Evolutionary conservation across 2,797 vertebrate species (phyloP), one percentile per base, ranked within the genome.

Genomic region (Cossypha heuglini): DNA sequence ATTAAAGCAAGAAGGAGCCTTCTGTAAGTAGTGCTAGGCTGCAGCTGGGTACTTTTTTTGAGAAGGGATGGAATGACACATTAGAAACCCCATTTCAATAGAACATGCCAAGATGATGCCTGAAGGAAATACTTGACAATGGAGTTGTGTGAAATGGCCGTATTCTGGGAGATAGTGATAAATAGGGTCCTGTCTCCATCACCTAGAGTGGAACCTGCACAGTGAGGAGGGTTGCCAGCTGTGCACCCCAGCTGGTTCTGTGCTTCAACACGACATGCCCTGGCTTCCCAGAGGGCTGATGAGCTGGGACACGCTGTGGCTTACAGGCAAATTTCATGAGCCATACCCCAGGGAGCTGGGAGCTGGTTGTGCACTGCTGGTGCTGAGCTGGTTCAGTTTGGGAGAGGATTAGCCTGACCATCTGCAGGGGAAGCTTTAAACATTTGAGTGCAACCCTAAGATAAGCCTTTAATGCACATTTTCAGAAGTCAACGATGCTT

Each of bases 251-350:
- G 14, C 54, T 29, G 80, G 45, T 73, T 38, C 71, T 1, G 3
- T 17, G 31, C 29, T 43, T 42, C 0, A 0, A 6, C 33, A 3
- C 0, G 1, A 31, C 28, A 1, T 38, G 16, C 9, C 35, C 78
- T 45, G 82, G n/a, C 35, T 37, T 58, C 24, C 43, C 33, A 35
- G 51, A 14, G 28, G 38, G 43, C 46, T 55, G 5, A 0, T 5
- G 58, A 37, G 28, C 71, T 43, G 1, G 5, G 48, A 20, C 28
- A 0, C 0, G 3, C 22, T 0, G 0, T 6, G 54, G n/a, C 6
- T 75, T 29, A 3, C 33, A 25, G 81, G 9, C 0, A 0, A 63
- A 21, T 16, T 25, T 45, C 33, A 4, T 37, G 71, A 89, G 42
- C 54, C 0, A 0, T 28, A 17, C 54, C 20, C 35, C 19, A 31